Evolutionary conservation across 2,113 vertebrate genomes (phyloP), one percentile per base, ranked within the genome.

Genomic region (Promerops cafer): DNA sequence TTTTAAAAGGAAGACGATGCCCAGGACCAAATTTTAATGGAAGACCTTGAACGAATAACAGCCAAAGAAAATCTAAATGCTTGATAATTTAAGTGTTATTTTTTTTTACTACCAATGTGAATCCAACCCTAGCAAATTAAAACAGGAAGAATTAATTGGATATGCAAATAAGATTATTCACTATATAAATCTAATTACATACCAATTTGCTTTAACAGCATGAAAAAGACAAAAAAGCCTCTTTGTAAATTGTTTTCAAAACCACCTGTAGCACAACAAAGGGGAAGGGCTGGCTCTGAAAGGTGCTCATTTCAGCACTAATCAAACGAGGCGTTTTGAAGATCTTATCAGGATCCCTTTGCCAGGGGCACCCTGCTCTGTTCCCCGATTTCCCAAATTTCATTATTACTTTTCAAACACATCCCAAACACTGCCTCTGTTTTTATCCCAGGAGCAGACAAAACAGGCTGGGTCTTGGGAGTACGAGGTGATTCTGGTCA

Each of bases 141-240:
- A 98, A 97, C 97, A 98, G 97, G 97, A 96, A 98, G 98, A 98
- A 98, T 98, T 98, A 98, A 98, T 98, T 98, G 98, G 98, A 98
- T 98, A 98, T 98, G 98, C 97, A 98, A 98, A 98, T 98, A 97
- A 98, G 98, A 98, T 98, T 98, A 98, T 98, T 98, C 98, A 98
- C 97, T 97, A 98, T 98, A 98, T 98, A 98, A 98, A 98, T 98
- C 98, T 98, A 98, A 98, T 98, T 98, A 98, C 97, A 98, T 98
- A 94, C 95, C 97, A 98, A 98, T 98, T 98, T 98, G 96, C 96
- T 98, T 98, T 97, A 98, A 97, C 98, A 98, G 97, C 97, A 97
- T 97, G 98, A 97, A 97, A 98, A 97, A 92, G 94, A 96, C 72
- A 96, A 97, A 97, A 97, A 90, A 57, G 97, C 57, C 93, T 95